A percentile compares a stretch with the other conserved stretches of the same genome.
phyloP scores from a whole-genome alignment of 1,140 invertebrate species.

The Phymorhynchus buccinoides region DNA sequence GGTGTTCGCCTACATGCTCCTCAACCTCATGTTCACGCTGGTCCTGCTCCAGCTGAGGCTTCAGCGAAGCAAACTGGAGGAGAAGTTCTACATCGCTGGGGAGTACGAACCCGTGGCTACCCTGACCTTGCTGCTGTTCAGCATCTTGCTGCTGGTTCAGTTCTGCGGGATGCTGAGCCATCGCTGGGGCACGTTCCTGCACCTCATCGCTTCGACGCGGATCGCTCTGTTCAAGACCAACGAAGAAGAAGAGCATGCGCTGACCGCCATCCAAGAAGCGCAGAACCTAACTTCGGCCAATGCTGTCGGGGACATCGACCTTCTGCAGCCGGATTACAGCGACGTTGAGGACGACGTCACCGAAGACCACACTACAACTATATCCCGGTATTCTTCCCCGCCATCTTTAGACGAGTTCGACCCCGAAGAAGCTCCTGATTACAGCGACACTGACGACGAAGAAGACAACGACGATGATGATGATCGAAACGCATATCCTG shows the following conservation, averaged over 20 bases:
- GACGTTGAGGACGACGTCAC: background rate
- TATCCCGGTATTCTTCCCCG: background rate
- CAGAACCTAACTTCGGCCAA: conserved; percentile 25
- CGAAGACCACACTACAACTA: background rate
- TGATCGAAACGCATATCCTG: too few relatives aligned
- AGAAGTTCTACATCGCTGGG: conserved; percentile 44
- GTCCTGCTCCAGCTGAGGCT: conserved; percentile 86
- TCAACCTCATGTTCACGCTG: conserved; percentile 96
- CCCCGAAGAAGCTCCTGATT: conserved; percentile 16
- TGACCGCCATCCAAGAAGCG: conserved; percentile 33
- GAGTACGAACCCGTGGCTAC: conserved; percentile 48
- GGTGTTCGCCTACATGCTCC: conserved; percentile 96
- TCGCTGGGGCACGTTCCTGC: conserved; percentile 69
- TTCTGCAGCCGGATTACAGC: conserved; percentile 24
- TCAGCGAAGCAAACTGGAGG: conserved; percentile 79
- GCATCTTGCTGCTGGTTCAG: conserved; percentile 71
- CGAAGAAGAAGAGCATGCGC: conserved; percentile 23
- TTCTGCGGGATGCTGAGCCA: conserved; percentile 73
- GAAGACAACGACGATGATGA: too few relatives aligned
- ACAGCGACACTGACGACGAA: conserved; percentile 30
- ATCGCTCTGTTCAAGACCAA: conserved; percentile 27
- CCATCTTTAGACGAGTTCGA: background rate
- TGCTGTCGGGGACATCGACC: conserved; percentile 22
- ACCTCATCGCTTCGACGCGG: conserved; percentile 57
- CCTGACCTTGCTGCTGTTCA: conserved; percentile 71